Conservation (phyloP, 2,113 vertebrate species). For the Miniopterus natalensis region DNA sequence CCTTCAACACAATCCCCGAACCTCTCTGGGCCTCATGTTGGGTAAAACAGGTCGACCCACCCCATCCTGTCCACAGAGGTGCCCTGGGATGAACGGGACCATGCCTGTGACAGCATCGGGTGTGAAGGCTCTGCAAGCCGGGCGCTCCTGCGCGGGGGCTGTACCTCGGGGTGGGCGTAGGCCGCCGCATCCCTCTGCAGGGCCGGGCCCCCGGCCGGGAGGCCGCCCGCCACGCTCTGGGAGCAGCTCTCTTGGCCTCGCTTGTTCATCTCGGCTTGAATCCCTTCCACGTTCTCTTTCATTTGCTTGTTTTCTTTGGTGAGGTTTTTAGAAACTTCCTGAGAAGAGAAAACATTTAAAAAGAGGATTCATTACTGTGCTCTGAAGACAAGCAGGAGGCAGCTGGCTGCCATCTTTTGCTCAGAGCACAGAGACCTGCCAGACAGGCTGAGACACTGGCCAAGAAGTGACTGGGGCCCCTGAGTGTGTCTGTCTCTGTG, state of each 20-base stretch:
- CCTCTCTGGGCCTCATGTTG: not conserved
- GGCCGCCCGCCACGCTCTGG: conserved; percentile 70
- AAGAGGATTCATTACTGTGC: not conserved
- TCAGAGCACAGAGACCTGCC: not conserved
- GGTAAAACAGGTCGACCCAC: rapidly evolving
- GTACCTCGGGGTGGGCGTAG: conserved; percentile 89
- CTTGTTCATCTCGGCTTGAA: conserved; percentile 62
- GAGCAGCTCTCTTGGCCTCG: conserved; percentile 83
- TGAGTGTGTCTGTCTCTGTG: not conserved
- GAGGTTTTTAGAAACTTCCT: conserved; percentile 91
- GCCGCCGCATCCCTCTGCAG: conserved; percentile 89
- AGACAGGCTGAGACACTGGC: not conserved
- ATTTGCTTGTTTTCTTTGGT: conserved; percentile 81
- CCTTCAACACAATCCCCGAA: not conserved
- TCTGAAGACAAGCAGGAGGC: not conserved
- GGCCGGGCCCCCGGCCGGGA: conserved; percentile 81
- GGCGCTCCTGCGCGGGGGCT: not conserved
- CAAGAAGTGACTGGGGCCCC: rapidly evolving
- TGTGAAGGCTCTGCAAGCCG: no score
- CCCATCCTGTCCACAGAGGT: not conserved
- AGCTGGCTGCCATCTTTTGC: not conserved
- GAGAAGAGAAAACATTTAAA: conserved; percentile 16
- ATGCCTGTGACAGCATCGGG: not conserved
- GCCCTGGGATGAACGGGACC: not conserved
- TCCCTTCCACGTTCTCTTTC: conserved; percentile 76